These are phyloP conservation scores for Garrulus glandarius DNA, from an alignment of 2,797 vertebrate genomes.

Conservation along the genomic window DNA sequence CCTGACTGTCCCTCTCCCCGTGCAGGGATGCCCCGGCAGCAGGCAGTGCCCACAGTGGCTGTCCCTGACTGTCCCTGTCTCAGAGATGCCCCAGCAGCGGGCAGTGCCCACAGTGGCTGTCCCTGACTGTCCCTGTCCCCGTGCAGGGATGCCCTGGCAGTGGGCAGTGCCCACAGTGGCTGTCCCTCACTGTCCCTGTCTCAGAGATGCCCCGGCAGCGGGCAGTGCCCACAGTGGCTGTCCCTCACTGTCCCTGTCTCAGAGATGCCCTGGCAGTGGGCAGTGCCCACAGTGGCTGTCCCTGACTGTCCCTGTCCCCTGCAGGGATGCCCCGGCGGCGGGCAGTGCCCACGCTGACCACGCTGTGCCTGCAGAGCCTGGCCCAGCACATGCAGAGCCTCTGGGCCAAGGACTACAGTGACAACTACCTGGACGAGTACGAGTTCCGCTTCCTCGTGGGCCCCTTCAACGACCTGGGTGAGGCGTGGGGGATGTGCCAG, in stretches of 20 bases:
- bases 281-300: neutral
- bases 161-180: accelerated
- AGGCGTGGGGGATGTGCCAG: neutral
- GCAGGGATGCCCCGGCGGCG: slow-evolving; percentile 38
- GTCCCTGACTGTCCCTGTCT: too few species aligned
- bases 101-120: neutral
- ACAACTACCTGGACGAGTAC: slow-evolving; percentile 84
- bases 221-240: too few species aligned
- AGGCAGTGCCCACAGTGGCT: too few species aligned
- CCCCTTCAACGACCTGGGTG: slow-evolving; percentile 80
- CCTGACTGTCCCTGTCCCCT: neutral
- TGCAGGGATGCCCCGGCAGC: neutral
- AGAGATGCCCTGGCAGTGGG: neutral
- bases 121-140: neutral
- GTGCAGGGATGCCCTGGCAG: neutral
- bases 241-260: neutral
- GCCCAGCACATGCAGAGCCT: slow-evolving; percentile 82
- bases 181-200: neutral
- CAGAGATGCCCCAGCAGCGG: accelerated
- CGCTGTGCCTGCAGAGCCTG: slow-evolving; percentile 79
- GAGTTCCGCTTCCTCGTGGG: slow-evolving; percentile 83
- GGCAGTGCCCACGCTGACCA: neutral
- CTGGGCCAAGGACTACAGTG: slow-evolving; percentile 83
- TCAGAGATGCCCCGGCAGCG: too few species aligned
- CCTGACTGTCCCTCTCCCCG: neutral